These are phyloP conservation scores for Carcinoscorpius rotundicauda DNA, from an alignment of 1,140 invertebrate species.

Conservation along the genomic window DNA sequence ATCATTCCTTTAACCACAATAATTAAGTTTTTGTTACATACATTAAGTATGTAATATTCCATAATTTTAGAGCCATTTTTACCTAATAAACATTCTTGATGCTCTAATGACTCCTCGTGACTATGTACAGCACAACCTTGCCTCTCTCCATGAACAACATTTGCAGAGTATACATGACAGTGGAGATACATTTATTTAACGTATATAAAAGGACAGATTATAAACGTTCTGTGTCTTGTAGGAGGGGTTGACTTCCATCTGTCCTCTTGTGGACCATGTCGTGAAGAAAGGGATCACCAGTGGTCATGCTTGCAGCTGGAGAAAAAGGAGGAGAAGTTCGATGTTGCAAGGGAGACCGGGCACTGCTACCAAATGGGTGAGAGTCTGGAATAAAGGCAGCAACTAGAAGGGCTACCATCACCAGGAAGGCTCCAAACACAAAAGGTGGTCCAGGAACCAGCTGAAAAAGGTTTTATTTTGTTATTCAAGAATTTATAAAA, in stretches of 20 bases:
- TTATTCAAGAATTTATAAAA: no score
- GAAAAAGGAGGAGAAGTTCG: slow-evolving; percentile 11
- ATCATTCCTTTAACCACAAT: no score
- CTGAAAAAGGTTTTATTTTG: slow-evolving; percentile 29
- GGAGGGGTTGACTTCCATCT: slow-evolving; percentile 17
- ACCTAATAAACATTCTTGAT: no score
- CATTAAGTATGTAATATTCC: no score
- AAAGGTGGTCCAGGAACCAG: slow-evolving; percentile 95
- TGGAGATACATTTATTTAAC: no score
- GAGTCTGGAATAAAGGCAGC: slow-evolving; percentile 76
- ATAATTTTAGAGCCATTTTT: no score
- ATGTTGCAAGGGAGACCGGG: slow-evolving; percentile 10
- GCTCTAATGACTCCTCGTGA: no score
- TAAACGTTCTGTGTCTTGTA: slow-evolving; percentile 21
- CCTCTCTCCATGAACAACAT: no score
- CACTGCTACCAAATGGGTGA: background rate
- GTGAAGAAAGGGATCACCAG: slow-evolving; percentile 10
- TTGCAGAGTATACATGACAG: no score
- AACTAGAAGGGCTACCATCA: slow-evolving; percentile 85
- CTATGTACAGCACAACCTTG: no score
- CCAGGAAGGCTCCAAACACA: slow-evolving; percentile 92
- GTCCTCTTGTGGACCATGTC: slow-evolving; percentile 16
- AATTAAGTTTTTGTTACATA: no score
- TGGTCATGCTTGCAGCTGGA: slow-evolving; percentile 2
- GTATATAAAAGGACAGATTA: background rate